These are phyloP conservation scores for Chrysotoxum bicinctum DNA, from an alignment of 2,888 invertebrate genomes.

Conservation along the genomic window DNA sequence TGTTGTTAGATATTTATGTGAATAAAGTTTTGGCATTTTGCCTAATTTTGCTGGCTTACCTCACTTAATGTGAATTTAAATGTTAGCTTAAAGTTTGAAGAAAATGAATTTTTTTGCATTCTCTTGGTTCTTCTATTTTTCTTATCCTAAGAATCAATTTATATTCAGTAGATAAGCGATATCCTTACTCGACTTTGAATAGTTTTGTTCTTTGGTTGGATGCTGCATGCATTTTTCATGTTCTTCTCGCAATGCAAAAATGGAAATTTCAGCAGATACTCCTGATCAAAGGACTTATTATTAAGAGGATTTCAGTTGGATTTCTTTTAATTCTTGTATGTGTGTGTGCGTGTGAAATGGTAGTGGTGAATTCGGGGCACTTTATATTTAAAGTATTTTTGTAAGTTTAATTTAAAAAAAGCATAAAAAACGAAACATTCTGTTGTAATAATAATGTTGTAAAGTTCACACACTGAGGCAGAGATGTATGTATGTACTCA, in stretches of 20 bases:
- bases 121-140: neutral
- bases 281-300: conserved; percentile 1
- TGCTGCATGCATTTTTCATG: conserved; percentile 35
- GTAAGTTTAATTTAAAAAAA: too few species aligned
- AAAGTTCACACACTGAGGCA: too few species aligned
- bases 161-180: conserved; percentile 19
- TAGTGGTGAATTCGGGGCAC: neutral
- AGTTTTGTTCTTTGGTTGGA: neutral
- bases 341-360: neutral
- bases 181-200: neutral
- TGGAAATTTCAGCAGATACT: neutral
- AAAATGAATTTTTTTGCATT: conserved; percentile 2
- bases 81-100: conserved; percentile 15
- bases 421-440: too few species aligned
- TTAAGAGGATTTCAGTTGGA: neutral
- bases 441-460: too few species aligned
- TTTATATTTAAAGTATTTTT: neutral
- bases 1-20: neutral
- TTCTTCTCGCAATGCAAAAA: neutral
- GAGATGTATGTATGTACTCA: too few species aligned
- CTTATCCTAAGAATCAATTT: conserved; percentile 25
- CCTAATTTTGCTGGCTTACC: conserved; percentile 34
- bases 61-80: conserved; percentile 20
- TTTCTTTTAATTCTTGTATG: neutral
- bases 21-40: conserved; percentile 30